phyloP scores from a whole-genome alignment of 2,797 vertebrate species.

The Scolopax bukidnonensis region DNA sequence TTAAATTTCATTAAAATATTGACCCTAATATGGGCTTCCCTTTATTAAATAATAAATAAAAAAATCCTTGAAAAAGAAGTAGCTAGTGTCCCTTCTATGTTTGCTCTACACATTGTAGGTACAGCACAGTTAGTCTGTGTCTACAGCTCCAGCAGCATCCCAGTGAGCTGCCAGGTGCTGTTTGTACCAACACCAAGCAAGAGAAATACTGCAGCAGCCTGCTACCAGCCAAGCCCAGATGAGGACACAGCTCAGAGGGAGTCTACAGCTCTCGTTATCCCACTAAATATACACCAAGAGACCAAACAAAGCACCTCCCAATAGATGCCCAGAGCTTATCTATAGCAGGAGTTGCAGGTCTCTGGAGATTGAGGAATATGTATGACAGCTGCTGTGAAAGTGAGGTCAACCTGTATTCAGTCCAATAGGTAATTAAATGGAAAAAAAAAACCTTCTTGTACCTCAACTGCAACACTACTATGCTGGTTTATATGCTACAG shows the following conservation, averaged over 20 bases:
- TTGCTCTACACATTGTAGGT: neutral
- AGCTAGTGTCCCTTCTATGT: neutral
- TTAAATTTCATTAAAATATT: neutral
- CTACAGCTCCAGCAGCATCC: neutral
- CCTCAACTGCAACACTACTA: neutral
- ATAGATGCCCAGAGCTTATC: neutral
- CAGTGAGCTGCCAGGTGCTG: neutral
- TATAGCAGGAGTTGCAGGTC: neutral
- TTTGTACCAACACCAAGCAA: neutral
- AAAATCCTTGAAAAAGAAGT: neutral
- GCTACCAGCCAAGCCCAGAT: neutral
- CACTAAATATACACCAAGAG: neutral
- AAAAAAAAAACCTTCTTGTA: neutral
- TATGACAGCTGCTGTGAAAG: neutral
- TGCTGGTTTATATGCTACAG: neutral
- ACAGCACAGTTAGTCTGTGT: neutral
- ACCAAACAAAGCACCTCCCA: neutral
- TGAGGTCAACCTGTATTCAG: neutral
- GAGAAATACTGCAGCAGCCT: neutral
- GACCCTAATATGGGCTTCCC: neutral
- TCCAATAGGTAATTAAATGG: neutral
- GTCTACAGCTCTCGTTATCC: neutral
- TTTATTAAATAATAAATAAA: neutral
- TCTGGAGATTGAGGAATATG: neutral
- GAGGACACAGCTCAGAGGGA: rapidly evolving